Percentiles rank a stretch among this genome's conserved stretches.
phyloP scores from a whole-genome alignment of 2,888 invertebrate species.

The Noctuana brunneofusca region DNA sequence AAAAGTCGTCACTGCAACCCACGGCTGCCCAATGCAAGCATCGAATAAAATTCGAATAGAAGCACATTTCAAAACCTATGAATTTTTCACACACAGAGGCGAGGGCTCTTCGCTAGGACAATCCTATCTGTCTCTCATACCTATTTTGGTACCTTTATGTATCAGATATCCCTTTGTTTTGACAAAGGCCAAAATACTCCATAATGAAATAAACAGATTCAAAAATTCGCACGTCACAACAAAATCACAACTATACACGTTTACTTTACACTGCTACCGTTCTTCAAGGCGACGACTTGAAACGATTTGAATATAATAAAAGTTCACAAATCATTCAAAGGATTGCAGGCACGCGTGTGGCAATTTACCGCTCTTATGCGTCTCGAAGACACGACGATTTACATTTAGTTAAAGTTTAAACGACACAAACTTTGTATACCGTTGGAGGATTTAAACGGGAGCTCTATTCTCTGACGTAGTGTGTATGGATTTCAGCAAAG shows the following conservation, averaged over 20 bases:
- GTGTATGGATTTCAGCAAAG: conserved; percentile 17
- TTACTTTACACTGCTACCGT: not conserved
- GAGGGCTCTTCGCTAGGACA: too few species aligned
- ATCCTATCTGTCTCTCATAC: too few species aligned
- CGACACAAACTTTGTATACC: conserved; percentile 48
- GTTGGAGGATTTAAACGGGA: conserved; percentile 38
- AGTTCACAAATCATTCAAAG: conserved; percentile 47
- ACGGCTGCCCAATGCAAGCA: too few species aligned
- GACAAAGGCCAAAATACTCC: too few species aligned
- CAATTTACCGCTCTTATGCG: conserved; percentile 50
- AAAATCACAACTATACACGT: not conserved
- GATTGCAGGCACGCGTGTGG: conserved; percentile 45
- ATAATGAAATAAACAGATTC: not conserved
- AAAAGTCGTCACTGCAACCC: too few species aligned
- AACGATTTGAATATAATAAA: conserved; percentile 35
- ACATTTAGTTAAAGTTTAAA: conserved; percentile 39
- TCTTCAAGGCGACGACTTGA: not conserved
- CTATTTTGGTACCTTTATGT: too few species aligned
- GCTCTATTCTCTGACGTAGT: conserved; percentile 27
- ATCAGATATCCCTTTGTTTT: too few species aligned
- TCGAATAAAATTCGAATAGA: too few species aligned
- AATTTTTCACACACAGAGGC: too few species aligned
- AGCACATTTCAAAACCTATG: too few species aligned
- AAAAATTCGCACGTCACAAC: not conserved
- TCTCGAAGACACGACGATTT: conserved; percentile 41